phyloP scores from a whole-genome alignment of 2,888 invertebrate genomes.

The Stictocephala bisonia region DNA sequence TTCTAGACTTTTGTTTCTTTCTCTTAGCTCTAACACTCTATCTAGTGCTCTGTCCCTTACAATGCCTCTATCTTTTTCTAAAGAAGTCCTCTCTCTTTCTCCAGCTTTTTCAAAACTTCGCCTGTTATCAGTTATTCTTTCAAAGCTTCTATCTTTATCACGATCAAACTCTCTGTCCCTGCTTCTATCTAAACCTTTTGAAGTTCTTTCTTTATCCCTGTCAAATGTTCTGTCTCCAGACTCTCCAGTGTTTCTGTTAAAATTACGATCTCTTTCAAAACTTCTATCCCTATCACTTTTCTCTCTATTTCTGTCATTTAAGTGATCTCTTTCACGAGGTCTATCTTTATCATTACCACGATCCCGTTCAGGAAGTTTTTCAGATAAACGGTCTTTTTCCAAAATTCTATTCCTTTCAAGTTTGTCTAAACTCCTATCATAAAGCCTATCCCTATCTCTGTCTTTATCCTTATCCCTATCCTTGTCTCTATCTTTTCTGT shows the following conservation, averaged over 20 bases:
- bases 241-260: constrained; percentile 46
- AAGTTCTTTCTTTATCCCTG: constrained; percentile 59
- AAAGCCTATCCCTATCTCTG: constrained; percentile 64
- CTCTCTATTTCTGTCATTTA: constrained; percentile 38
- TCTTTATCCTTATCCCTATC: constrained; percentile 63
- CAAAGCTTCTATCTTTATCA: constrained; percentile 47
- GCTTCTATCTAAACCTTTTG: constrained; percentile 58
- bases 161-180: constrained; percentile 59
- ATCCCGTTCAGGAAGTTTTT: constrained; percentile 41
- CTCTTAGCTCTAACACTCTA: constrained; percentile 62
- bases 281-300: constrained; percentile 51
- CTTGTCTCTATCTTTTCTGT: constrained; percentile 66
- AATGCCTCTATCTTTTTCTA: constrained; percentile 52
- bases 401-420: constrained; percentile 34
- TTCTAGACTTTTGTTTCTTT: constrained; percentile 48
- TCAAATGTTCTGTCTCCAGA: constrained; percentile 53
- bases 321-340: constrained; percentile 44
- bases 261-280: constrained; percentile 46
- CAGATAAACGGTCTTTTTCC: constrained; percentile 45
- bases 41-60: constrained; percentile 58
- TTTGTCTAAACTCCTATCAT: constrained; percentile 60
- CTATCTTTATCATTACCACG: constrained; percentile 45
- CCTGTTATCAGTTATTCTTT: constrained; percentile 39
- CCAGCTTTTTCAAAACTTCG: constrained; percentile 48
- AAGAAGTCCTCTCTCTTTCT: constrained; percentile 48